Base-by-base conservation (phyloP, 2,888 invertebrate species). In the Pheosia tremula region DNA sequence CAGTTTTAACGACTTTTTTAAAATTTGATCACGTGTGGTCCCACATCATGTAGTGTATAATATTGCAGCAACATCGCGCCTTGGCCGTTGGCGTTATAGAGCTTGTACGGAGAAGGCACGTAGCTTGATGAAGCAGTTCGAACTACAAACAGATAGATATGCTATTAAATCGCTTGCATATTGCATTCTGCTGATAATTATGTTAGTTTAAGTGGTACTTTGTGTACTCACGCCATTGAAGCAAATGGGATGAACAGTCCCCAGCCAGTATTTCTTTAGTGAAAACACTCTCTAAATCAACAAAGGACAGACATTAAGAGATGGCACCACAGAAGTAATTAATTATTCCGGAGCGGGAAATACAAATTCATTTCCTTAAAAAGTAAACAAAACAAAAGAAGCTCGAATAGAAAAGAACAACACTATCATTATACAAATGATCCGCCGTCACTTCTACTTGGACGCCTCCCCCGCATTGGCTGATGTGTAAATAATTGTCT, bases 401-500 rank as follows among this genome's bases (percentile, higher is more conserved):
- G 5, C 11, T 37, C 37, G 4, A 10, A 37, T 11, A 10, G 37
- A 36, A 53, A 53, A 37, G 53, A 53, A 53, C 53, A 53, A 53
- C 24, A 24, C 13, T 13, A 50, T 50, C 24, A 50, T 24, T 8
- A 9, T 53, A 53, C 37, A 53, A 53, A 53, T 53, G 11, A 11
- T 53, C 53, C 37, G 1, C 37, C 5, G 37, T 37, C 11, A 53
- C 37, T 53, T 10, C 37, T 38, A 37, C 24, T 24, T 24, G n/a
- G 47, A 47, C 47, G 50, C 50, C 3, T 54, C 38, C 53, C 55
- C 10, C 53, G 4, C 24, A 13, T 24, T 50, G 50, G 38, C 7
- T 55, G 39, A 55, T 39, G 39, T 55, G 55, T 55, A 55, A 55
- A 55, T 55, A 55, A 55, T 55, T 55, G 13, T 55, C 39, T 41